Base-by-base conservation (phyloP, 2,797 vertebrate genomes). In the Spheniscus humboldti region DNA sequence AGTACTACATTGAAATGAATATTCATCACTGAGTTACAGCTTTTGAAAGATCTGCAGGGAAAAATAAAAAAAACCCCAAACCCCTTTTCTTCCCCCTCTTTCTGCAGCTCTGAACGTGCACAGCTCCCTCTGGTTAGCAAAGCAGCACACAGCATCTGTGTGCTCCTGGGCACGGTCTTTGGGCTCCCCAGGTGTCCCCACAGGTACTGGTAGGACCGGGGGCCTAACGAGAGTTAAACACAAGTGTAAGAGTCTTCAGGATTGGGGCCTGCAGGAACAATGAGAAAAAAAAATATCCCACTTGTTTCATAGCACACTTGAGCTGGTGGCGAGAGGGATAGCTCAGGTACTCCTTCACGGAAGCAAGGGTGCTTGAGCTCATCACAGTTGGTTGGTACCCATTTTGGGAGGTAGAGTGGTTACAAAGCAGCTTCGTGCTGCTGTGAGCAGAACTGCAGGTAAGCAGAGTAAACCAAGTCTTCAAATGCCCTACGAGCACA, bases 1-100 rank as follows among this genome's bases (percentile, higher is more conserved):
- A 90, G 87, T 79, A 84, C 66, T 96, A 96, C 79, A 56, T 10
- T 81, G 92, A 92, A 90, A 95, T 95, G 87, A 95, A 95, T 97
- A 97, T 97, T 97, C 66, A 96, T 94, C 82, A 72, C 43, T 3
- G n/a, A 83, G 72, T 60, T 96, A 68, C n/a, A 94, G 87, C 79
- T 94, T 90, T 71, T 85, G 72, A 88, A 95, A 91, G 79, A 93
- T 66, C 88, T 95, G 47, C 41, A 66, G 87, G 64, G 56, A 47
- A 73, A 78, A 80, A 66, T 37, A 37, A 30, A 62, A 37, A 35
- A 19, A 10, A 5, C 2, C 19, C 9, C 12, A 33, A 69, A 11
- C 8, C 19, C 31, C 7, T 52, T 88, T 86, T 64, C 39, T 86
- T 86, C 59, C 57, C 19, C 12, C 27, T 80, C 23, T 41, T 87